A percentile compares a stretch with the other conserved stretches of the same genome.
Evolutionary conservation across 2,888 invertebrate species (phyloP).

Genomic region (Sphecodes monilicornis): DNA sequence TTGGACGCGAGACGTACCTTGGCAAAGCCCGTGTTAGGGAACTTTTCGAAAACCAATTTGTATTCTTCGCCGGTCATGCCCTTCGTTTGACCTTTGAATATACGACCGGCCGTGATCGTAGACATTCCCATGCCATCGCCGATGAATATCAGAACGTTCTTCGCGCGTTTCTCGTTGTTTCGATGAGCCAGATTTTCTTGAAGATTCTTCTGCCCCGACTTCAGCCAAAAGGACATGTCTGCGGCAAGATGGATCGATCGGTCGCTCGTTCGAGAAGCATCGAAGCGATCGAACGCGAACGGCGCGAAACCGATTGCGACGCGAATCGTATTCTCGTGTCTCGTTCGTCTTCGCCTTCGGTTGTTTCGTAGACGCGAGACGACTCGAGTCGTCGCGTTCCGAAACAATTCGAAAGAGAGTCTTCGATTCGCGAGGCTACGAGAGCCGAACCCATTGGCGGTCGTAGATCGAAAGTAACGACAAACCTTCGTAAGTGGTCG

Average conservation of each 20-base stretch:
- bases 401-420: no score
- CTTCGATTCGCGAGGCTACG: background rate
- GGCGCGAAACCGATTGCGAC: background rate
- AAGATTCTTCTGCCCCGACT: slow-evolving; percentile 81
- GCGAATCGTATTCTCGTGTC: background rate
- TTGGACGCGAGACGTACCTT: slow-evolving; percentile 85
- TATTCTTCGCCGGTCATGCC: slow-evolving; percentile 87
- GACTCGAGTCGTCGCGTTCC: no score
- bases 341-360: no score
- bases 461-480: background rate
- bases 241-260: slow-evolving; percentile 17
- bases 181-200: slow-evolving; percentile 75
- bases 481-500: slow-evolving; percentile 76
- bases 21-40: slow-evolving; percentile 87
- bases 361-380: no score
- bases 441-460: background rate
- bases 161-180: slow-evolving; percentile 84
- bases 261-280: background rate
- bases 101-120: slow-evolving; percentile 88
- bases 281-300: background rate
- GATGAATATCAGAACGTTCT: slow-evolving; percentile 88
- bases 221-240: slow-evolving; percentile 82
- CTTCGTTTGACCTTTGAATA: slow-evolving; percentile 86
- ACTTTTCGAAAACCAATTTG: slow-evolving; percentile 87
- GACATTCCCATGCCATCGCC: slow-evolving; percentile 90